Evolutionary conservation across 2,888 invertebrate species (phyloP).

Genomic region (Erebia aethiops): DNA sequence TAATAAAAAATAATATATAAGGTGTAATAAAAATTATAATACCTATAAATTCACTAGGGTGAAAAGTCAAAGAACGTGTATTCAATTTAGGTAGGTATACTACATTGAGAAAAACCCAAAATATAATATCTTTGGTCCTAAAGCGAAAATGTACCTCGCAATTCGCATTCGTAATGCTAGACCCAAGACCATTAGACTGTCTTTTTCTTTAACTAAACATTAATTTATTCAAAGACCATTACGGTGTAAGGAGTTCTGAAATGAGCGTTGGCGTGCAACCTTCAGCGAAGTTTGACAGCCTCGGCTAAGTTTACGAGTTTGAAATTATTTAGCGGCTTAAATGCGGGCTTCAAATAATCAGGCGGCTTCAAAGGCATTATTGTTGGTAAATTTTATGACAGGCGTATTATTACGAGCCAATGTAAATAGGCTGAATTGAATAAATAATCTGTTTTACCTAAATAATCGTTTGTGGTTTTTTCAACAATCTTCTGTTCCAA

Average conservation of each 20-base stretch:
- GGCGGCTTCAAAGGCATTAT: conserved; percentile 29
- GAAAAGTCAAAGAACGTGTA: no score
- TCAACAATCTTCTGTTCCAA: neutral
- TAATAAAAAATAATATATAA: no score
- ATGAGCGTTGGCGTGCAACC: conserved; percentile 20
- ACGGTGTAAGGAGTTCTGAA: conserved; percentile 13
- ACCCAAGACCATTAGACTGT: no score
- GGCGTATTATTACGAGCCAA: conserved; percentile 34
- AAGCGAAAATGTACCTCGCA: no score
- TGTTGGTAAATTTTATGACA: conserved; percentile 37
- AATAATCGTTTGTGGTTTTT: neutral
- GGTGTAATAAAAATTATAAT: no score
- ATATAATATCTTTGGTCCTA: no score
- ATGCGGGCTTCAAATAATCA: conserved; percentile 32
- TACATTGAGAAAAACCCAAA: no score
- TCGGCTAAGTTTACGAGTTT: conserved; percentile 39
- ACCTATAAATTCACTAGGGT: no score
- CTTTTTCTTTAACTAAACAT: neutral
- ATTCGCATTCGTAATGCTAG: no score
- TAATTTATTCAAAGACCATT: conserved; percentile 11
- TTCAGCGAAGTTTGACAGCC: conserved; percentile 45
- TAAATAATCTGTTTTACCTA: conserved; percentile 5
- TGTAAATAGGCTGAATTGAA: conserved; percentile 27
- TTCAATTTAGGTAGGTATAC: no score
- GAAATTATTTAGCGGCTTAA: conserved; percentile 36